Conservation (phyloP, 2,888 invertebrate species). For the Seira ritae region DNA sequence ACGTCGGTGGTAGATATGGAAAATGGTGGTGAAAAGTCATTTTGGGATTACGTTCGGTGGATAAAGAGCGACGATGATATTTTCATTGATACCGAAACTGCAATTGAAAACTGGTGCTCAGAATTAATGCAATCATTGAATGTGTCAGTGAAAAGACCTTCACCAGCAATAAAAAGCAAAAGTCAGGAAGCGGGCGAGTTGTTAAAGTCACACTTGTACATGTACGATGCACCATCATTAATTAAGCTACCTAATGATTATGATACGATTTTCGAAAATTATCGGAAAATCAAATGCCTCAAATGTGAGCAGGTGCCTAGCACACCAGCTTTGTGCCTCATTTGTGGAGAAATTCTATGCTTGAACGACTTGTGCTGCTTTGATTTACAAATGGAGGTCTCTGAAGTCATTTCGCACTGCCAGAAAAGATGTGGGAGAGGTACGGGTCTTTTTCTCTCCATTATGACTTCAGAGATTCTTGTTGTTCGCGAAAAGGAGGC, state of each 20-base stretch:
- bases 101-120: conserved; percentile 54
- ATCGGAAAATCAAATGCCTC: conserved; percentile 50
- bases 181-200: conserved; percentile 26
- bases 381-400: conserved; percentile 43
- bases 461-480: conserved; percentile 58
- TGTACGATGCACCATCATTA: conserved; percentile 56
- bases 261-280: conserved; percentile 63
- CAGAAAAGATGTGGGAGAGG: conserved; percentile 61
- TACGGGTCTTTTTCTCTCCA: conserved; percentile 60
- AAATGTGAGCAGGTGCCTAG: conserved; percentile 61
- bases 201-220: conserved; percentile 50
- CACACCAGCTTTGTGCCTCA: conserved; percentile 59
- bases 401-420: conserved; percentile 58
- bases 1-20: background rate
- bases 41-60: conserved; percentile 40
- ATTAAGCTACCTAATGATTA: conserved; percentile 60
- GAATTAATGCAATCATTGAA: conserved; percentile 40
- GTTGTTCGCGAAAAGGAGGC: conserved; percentile 62
- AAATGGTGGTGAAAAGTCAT: conserved; percentile 22
- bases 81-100: conserved; percentile 26
- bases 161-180: background rate
- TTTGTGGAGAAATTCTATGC: conserved; percentile 63
- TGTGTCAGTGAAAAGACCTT: background rate
- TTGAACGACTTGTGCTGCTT: conserved; percentile 62
- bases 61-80: background rate